Evolutionary conservation across 2,113 vertebrate species (phyloP).

Genomic region (Serilophus lunatus): DNA sequence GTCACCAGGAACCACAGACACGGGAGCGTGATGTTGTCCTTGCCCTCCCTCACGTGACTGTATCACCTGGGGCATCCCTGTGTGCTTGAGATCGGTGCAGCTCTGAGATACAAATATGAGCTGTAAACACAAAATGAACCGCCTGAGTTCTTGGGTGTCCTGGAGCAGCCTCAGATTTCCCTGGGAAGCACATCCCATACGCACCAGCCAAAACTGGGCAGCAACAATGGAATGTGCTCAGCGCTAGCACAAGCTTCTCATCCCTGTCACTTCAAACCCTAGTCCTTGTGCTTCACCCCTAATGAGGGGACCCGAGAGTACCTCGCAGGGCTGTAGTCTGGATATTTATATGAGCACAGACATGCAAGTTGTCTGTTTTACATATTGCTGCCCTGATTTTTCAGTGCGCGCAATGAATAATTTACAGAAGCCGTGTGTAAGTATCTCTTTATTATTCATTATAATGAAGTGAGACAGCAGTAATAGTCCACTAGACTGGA

Average conservation of each 20-base stretch:
- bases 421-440: slow-evolving; percentile 75
- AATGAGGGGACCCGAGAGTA: slow-evolving; percentile 38
- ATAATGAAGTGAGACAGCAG: slow-evolving; percentile 79
- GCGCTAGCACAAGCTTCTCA: background rate
- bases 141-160: too few relatives aligned
- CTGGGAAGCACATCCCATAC: accelerated
- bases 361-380: slow-evolving; percentile 62
- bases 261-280: slow-evolving; percentile 7
- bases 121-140: background rate
- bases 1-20: accelerated
- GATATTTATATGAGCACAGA: slow-evolving; percentile 63
- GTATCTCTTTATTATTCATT: slow-evolving; percentile 82
- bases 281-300: slow-evolving; percentile 25
- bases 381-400: slow-evolving; percentile 69
- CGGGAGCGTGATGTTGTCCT: background rate
- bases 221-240: background rate
- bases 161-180: accelerated
- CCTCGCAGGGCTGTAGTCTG: slow-evolving; percentile 41
- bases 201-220: accelerated
- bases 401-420: slow-evolving; percentile 73
- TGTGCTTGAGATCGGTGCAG: accelerated
- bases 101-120: background rate
- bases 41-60: accelerated
- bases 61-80: accelerated
- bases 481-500: slow-evolving; percentile 76